These are phyloP conservation scores for Poeciliopsis gracilis DNA, from an alignment of 2,797 vertebrate species.

Conservation along the genomic window DNA sequence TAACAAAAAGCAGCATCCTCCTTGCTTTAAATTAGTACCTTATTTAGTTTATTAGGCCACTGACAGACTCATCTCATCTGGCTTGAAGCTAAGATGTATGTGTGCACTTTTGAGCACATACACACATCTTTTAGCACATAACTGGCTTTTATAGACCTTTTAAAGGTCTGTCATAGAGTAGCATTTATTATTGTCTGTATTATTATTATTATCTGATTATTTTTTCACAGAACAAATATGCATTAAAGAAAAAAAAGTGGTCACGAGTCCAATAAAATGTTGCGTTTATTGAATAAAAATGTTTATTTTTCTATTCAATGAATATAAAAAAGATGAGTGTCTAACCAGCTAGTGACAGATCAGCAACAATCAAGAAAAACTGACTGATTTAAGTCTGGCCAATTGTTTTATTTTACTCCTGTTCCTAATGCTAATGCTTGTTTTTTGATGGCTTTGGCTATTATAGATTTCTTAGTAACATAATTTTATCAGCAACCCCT, in stretches of 20 bases:
- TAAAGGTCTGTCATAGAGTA: not conserved
- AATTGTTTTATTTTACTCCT: not conserved
- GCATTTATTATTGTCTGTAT: not conserved
- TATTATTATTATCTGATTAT: not conserved
- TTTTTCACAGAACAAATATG: not conserved
- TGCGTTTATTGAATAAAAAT: not conserved
- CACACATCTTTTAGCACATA: conserved; percentile 8
- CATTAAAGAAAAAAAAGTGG: not conserved
- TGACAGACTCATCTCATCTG: conserved; percentile 42
- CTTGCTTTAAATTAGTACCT: conserved; percentile 71
- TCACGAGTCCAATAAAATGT: not conserved
- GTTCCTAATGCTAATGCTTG: not conserved
- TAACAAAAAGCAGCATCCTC: conserved; percentile 52
- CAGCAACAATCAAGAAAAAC: not conserved
- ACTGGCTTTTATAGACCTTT: not conserved
- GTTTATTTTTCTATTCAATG: not conserved
- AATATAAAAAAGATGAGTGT: not conserved
- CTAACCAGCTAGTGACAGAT: not conserved
- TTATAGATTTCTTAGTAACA: not conserved
- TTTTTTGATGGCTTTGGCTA: not conserved
- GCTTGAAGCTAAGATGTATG: conserved; percentile 19
- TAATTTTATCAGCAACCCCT: not conserved
- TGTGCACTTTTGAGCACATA: conserved; percentile 3
- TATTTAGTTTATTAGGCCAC: conserved; percentile 62
- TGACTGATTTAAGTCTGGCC: not conserved